Evolutionary conservation across 2,113 vertebrate species (phyloP).

Genomic region (Tupaia tana): DNA sequence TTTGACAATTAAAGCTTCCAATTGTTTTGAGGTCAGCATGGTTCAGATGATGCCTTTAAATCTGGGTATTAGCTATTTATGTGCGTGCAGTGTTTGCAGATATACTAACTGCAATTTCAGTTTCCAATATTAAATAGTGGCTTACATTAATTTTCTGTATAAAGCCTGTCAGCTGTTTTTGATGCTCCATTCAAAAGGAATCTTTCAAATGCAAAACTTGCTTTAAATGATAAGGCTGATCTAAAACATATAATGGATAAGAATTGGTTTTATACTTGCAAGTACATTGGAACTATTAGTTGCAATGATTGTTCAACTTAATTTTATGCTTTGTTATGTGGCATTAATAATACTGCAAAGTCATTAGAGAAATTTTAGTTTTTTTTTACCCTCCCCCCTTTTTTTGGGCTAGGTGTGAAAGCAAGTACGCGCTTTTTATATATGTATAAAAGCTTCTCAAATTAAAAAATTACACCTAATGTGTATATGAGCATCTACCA

Average conservation of each 20-base stretch:
- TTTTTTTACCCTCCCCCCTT: neutral
- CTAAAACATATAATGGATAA: neutral
- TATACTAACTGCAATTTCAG: neutral
- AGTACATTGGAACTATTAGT: neutral
- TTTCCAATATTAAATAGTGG: neutral
- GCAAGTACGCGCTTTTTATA: constrained; percentile 15
- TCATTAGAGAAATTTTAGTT: neutral
- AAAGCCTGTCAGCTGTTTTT: neutral
- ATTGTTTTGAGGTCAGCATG: neutral
- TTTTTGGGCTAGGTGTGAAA: neutral
- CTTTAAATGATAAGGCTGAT: neutral
- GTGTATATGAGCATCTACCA: neutral
- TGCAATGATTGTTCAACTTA: neutral
- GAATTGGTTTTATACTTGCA: neutral
- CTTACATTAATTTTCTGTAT: neutral
- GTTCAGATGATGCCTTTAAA: neutral
- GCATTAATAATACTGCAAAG: neutral
- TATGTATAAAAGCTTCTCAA: neutral
- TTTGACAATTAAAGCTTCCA: neutral
- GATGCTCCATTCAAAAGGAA: neutral
- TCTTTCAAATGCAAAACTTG: constrained; percentile 39
- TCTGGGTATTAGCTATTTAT: neutral
- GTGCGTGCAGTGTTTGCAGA: neutral
- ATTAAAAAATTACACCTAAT: neutral
- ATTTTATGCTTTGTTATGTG: neutral